These are phyloP conservation scores for Axea sp. DNA, from an alignment of 2,888 invertebrate species.

Conservation along the genomic window DNA sequence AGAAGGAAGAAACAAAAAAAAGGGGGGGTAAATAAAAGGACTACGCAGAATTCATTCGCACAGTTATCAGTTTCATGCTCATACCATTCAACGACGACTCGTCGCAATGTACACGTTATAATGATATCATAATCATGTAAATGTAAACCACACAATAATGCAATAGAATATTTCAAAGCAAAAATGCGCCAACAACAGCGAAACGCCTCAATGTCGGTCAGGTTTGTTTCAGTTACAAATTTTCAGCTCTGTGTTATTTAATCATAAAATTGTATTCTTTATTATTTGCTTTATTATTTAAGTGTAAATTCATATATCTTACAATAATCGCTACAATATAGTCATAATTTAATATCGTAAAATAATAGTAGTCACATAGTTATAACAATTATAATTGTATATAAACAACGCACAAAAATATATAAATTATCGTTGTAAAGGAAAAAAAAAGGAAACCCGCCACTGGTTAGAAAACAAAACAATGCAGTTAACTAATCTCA, in stretches of 20 bases:
- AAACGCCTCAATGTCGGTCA: not conserved
- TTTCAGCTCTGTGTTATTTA: slow-evolving; percentile 16
- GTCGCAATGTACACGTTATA: slow-evolving; percentile 5
- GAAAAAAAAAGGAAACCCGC: slow-evolving; percentile 46
- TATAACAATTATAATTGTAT: slow-evolving; percentile 56
- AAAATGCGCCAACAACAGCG: not conserved
- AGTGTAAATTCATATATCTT: slow-evolving; percentile 53
- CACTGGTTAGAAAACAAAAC: slow-evolving; percentile 27
- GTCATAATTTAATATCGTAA: slow-evolving; percentile 59
- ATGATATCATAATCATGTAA: too few relatives aligned
- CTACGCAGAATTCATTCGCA: too few relatives aligned
- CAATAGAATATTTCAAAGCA: not conserved
- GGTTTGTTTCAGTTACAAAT: slow-evolving; percentile 8
- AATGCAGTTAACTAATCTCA: slow-evolving; percentile 54
- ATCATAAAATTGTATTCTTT: slow-evolving; percentile 40
- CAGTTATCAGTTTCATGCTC: too few relatives aligned
- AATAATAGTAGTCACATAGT: slow-evolving; percentile 55
- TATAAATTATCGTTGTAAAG: slow-evolving; percentile 52
- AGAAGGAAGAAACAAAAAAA: too few relatives aligned
- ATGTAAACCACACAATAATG: slow-evolving; percentile 5
- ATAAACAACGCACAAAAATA: slow-evolving; percentile 59
- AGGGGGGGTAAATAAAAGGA: not conserved
- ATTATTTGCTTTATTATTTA: slow-evolving; percentile 48
- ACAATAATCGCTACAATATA: slow-evolving; percentile 57
- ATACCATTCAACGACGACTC: not conserved